A percentile compares a stretch with the other conserved stretches of the same genome.
Conservation (phyloP, 2,888 invertebrate species). For the Leptinotarsa peninsularis region DNA sequence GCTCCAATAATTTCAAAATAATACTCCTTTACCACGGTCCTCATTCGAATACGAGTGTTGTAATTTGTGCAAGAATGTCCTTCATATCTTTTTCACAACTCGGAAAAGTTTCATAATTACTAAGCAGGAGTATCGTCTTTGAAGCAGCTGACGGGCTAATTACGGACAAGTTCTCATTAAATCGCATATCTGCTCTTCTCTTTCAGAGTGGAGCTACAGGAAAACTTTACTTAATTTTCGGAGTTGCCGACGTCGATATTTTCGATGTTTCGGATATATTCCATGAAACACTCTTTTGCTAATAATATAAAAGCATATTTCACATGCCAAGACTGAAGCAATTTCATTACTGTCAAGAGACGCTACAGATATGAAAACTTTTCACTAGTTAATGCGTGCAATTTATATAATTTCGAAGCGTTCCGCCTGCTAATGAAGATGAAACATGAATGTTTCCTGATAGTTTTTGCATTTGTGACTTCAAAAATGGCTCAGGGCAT, state of each 20-base stretch:
- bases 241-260: conserved; percentile 16
- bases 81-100: conserved; percentile 35
- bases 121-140: conserved; percentile 44
- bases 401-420: too few relatives aligned
- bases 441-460: too few relatives aligned
- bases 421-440: too few relatives aligned
- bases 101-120: conserved; percentile 46
- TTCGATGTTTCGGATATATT: not conserved
- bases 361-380: too few relatives aligned
- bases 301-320: not conserved
- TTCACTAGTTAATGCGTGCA: too few relatives aligned
- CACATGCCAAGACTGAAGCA: too few relatives aligned
- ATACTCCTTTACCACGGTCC: not conserved
- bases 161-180: conserved; percentile 44
- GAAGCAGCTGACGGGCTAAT: conserved; percentile 47
- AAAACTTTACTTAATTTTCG: conserved; percentile 18
- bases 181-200: conserved; percentile 42
- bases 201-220: conserved; percentile 27
- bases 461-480: too few relatives aligned
- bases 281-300: not conserved
- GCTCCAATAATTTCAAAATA: conserved; percentile 19
- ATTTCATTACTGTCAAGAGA: too few relatives aligned
- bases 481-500: too few relatives aligned
- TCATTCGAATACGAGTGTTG: conserved; percentile 27
- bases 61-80: conserved; percentile 34